These are phyloP conservation scores for Caracal caracal DNA, from an alignment of 2,113 vertebrate genomes.

Conservation along the genomic window DNA sequence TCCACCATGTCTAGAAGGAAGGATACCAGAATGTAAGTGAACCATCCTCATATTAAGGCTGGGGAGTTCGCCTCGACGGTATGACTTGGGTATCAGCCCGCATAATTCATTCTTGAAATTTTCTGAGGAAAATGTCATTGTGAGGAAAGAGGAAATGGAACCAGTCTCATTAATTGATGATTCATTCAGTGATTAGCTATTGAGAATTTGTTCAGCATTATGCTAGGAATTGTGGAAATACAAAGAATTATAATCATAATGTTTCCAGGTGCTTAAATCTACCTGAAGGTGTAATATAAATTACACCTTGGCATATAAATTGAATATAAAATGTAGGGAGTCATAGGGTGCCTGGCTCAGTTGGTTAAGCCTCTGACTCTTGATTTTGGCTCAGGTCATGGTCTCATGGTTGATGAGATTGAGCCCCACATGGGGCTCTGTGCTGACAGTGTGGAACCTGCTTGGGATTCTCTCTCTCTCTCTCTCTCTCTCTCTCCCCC, in stretches of 20 bases:
- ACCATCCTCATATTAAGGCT: fast-evolving
- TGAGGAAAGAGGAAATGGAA: neutral
- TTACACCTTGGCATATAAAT: neutral
- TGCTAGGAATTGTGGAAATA: neutral
- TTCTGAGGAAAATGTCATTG: neutral
- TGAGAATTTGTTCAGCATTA: neutral
- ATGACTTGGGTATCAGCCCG: neutral
- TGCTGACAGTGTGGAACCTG: too few species aligned
- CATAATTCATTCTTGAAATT: neutral
- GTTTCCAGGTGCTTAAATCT: neutral
- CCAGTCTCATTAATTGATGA: neutral
- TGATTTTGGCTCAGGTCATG: too few species aligned
- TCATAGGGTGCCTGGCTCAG: too few species aligned
- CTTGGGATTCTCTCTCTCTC: too few species aligned
- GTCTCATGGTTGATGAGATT: too few species aligned
- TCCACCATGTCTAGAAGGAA: neutral
- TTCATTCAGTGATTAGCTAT: neutral
- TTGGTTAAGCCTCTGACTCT: too few species aligned
- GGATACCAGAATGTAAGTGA: neutral
- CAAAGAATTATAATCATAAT: neutral
- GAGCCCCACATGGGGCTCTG: too few species aligned
- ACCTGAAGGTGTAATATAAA: neutral
- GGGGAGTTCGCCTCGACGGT: neutral
- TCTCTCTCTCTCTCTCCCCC: too few species aligned
- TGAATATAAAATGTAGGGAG: neutral